Percentiles rank a stretch among this genome's conserved stretches.
Evolutionary conservation across 2,797 vertebrate species (phyloP).

Genomic region (Anisognathus igniventris): DNA sequence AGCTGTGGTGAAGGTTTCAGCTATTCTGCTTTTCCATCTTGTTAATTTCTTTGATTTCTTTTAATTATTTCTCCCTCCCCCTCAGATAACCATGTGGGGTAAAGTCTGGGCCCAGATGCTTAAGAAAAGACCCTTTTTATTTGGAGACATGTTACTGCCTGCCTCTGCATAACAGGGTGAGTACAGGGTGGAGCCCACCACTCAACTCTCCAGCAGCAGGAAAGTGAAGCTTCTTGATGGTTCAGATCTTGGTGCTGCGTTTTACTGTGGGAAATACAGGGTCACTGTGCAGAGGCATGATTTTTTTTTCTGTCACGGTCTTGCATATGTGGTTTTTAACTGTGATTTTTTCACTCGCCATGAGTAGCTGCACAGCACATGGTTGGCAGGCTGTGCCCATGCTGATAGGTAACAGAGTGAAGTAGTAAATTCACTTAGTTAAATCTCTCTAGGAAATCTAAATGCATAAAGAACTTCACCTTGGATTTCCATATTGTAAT

Average conservation of each 20-base stretch:
- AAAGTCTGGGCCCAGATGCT: not conserved
- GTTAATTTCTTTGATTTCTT: not conserved
- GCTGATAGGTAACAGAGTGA: not conserved
- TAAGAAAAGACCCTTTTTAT: not conserved
- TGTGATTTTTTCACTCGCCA: not conserved
- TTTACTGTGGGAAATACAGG: not conserved
- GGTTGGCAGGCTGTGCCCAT: not conserved
- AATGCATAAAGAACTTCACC: not conserved
- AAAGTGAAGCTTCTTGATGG: not conserved
- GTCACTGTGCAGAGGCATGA: not conserved
- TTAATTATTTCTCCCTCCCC: fast-evolving
- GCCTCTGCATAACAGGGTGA: not conserved
- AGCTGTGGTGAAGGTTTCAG: not conserved
- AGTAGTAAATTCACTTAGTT: not conserved
- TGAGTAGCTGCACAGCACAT: not conserved
- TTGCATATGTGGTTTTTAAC: not conserved
- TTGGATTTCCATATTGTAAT: not conserved
- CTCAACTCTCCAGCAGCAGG: not conserved
- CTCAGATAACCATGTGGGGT: not conserved
- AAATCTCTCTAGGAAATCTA: not conserved
- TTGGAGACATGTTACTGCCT: not conserved
- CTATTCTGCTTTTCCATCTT: not conserved
- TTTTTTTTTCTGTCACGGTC: not conserved
- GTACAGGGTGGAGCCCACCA: not conserved
- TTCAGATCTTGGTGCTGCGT: not conserved